Conservation (phyloP, 1,140 invertebrate species). For the Drosophila athabasca region DNA sequence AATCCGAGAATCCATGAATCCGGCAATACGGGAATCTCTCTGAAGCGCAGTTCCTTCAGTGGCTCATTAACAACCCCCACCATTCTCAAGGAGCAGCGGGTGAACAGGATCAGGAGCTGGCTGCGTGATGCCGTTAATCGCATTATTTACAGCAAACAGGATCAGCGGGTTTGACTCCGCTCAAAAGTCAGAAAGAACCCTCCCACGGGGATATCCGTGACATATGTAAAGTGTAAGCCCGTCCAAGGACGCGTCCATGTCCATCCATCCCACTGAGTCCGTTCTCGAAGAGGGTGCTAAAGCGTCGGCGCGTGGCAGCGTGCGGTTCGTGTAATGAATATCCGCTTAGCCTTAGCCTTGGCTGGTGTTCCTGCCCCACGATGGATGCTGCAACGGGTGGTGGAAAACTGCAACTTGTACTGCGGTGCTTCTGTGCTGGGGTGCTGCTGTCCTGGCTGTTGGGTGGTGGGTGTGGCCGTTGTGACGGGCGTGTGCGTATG, state of each 20-base stretch:
- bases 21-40: constrained; percentile 5
- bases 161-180: constrained; percentile 79
- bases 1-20: constrained; percentile 42
- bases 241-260: constrained; percentile 48
- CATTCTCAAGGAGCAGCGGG: neutral
- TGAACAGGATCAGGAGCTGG: constrained; percentile 41
- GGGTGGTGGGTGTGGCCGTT: constrained; percentile 54
- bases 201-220: constrained; percentile 84
- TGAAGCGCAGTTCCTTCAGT: constrained; percentile 49
- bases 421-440: neutral
- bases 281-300: constrained; percentile 59
- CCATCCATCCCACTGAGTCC: no score
- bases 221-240: constrained; percentile 83
- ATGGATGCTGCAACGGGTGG: constrained; percentile 32
- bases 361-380: constrained; percentile 32
- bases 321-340: constrained; percentile 83
- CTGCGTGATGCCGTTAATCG: constrained; percentile 83
- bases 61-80: constrained; percentile 63
- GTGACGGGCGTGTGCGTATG: constrained; percentile 68
- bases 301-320: constrained; percentile 75
- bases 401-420: constrained; percentile 36
- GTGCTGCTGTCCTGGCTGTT: neutral
- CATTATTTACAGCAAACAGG: constrained; percentile 84
- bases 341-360: constrained; percentile 77
- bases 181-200: constrained; percentile 73